Conservation (phyloP, 2,888 invertebrate genomes). For the Parthenolecanium corni region DNA sequence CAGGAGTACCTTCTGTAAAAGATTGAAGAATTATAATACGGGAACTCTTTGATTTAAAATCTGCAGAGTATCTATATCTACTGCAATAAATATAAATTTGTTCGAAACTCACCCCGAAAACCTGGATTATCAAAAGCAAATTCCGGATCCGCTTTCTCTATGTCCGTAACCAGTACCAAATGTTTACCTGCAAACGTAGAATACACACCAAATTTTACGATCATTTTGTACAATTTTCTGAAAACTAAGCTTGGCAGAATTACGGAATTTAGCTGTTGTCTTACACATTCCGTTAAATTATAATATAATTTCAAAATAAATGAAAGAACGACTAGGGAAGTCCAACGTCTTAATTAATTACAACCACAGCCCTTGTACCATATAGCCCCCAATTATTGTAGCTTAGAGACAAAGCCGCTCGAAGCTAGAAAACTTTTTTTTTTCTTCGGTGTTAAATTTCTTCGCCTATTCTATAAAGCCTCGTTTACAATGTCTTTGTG, state of each 20-base stretch:
- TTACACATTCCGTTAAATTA: too few species aligned
- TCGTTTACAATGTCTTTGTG: too few species aligned
- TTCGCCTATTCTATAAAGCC: too few species aligned
- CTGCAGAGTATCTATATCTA: not conserved
- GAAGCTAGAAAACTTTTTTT: too few species aligned
- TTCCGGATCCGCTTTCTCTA: constrained; percentile 62
- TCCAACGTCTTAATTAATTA: too few species aligned
- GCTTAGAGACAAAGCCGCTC: too few species aligned
- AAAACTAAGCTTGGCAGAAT: not conserved
- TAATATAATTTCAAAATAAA: too few species aligned
- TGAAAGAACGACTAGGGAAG: too few species aligned
- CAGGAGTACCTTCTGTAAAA: constrained; percentile 31
- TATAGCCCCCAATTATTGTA: too few species aligned
- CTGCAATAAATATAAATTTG: not conserved
- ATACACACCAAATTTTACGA: not conserved
- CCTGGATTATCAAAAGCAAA: constrained; percentile 73
- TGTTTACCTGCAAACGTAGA: constrained; percentile 49
- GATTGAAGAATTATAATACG: not conserved
- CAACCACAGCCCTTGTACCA: too few species aligned
- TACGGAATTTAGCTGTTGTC: too few species aligned
- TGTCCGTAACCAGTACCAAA: constrained; percentile 59
- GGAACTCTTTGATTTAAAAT: not conserved
- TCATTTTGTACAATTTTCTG: not conserved
- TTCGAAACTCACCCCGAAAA: constrained; percentile 43
- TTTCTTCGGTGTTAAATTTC: too few species aligned